Evolutionary conservation across 2,888 invertebrate species (phyloP).

Genomic region (Phyllotreta striolata): DNA sequence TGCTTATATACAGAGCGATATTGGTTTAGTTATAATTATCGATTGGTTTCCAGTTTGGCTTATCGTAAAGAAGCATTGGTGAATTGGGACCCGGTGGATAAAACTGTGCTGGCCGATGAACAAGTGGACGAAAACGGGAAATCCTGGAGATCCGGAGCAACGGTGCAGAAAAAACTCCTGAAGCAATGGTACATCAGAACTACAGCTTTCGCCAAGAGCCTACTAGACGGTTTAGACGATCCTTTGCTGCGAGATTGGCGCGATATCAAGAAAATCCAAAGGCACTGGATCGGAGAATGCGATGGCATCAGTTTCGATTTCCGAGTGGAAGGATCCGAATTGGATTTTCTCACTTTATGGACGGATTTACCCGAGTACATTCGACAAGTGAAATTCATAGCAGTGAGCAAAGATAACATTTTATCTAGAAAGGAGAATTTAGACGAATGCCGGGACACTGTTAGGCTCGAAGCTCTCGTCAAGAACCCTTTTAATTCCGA

Average conservation of each 20-base stretch:
- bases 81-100: slow-evolving; percentile 98
- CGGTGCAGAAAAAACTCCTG: slow-evolving; percentile 86
- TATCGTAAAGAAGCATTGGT: slow-evolving; percentile 90
- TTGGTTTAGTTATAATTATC: too few species aligned
- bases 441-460: slow-evolving; percentile 45
- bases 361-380: slow-evolving; percentile 77
- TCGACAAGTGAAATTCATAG: slow-evolving; percentile 74
- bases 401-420: slow-evolving; percentile 67
- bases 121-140: slow-evolving; percentile 91
- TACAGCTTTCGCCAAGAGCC: slow-evolving; percentile 78
- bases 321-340: slow-evolving; percentile 47
- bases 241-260: slow-evolving; percentile 78
- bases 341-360: slow-evolving; percentile 70
- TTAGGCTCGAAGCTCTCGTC: slow-evolving; percentile 62
- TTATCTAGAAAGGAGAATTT: slow-evolving; percentile 59
- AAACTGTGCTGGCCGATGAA: slow-evolving; percentile 97
- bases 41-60: slow-evolving; percentile 64
- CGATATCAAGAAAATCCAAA: slow-evolving; percentile 84
- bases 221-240: slow-evolving; percentile 75
- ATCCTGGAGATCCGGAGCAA: slow-evolving; percentile 97
- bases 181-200: slow-evolving; percentile 96
- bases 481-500: slow-evolving; percentile 76
- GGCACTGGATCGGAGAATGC: slow-evolving; percentile 91
- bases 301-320: slow-evolving; percentile 79
- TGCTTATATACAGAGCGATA: slow-evolving; percentile 8